These are phyloP conservation scores for Adineta ricciae DNA, from an alignment of 2,888 invertebrate genomes.

Conservation along the genomic window DNA sequence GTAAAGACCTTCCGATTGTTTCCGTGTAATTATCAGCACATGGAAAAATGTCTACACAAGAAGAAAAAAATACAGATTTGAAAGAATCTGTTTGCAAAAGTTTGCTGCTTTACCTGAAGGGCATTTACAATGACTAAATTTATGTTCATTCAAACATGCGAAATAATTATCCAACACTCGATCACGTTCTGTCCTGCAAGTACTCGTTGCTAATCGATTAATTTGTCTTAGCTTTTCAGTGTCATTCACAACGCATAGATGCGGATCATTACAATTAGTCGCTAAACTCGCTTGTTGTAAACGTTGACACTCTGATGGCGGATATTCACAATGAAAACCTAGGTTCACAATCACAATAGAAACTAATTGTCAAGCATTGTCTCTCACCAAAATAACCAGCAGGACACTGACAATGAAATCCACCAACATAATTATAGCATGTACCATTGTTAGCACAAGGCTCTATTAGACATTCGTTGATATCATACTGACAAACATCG, in stretches of 20 bases:
- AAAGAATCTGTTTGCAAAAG: too few relatives aligned
- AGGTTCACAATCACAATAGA: neutral
- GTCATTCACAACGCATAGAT: neutral
- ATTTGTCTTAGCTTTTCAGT: neutral
- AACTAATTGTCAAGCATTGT: too few relatives aligned
- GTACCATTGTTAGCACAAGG: neutral
- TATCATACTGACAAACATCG: neutral
- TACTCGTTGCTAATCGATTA: neutral
- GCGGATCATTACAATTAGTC: neutral
- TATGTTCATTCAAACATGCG: neutral
- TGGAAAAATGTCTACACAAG: neutral
- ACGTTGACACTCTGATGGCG: neutral
- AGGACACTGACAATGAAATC: neutral
- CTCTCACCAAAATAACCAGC: neutral
- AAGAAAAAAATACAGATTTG: neutral
- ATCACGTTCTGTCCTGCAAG: neutral
- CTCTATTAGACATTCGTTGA: neutral
- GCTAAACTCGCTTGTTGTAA: neutral
- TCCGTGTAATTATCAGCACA: neutral
- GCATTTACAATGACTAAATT: neutral
- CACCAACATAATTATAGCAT: slow-evolving; percentile 9
- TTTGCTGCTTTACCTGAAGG: slow-evolving; percentile 20
- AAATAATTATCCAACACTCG: neutral
- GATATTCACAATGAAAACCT: neutral
- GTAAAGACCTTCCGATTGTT: neutral